Evolutionary conservation across 2,888 invertebrate species (phyloP).

Genomic region (Callinectes sapidus): DNA sequence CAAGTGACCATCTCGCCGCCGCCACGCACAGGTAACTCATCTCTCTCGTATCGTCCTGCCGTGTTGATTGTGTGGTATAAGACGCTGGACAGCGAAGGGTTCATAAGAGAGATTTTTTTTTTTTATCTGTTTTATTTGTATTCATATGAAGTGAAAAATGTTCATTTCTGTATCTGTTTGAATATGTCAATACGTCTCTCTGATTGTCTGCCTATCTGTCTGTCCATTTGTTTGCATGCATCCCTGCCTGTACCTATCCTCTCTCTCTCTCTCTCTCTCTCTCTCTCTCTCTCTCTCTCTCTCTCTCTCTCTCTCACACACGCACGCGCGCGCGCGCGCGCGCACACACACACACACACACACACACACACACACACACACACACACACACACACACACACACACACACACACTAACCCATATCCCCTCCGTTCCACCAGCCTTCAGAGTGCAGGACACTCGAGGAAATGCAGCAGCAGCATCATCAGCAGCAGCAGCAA

Average conservation of each 20-base stretch:
- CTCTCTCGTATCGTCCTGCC: neutral
- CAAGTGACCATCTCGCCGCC: constrained; percentile 28
- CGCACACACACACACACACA: neutral
- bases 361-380: constrained; percentile 29
- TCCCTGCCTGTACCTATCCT: no score
- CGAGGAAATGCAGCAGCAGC: neutral
- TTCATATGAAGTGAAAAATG: no score
- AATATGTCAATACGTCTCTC: no score
- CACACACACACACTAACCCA: constrained; percentile 19
- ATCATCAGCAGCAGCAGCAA: no score
- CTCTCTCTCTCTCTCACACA: neutral
- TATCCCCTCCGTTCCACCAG: neutral
- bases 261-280: no score
- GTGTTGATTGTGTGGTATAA: neutral
- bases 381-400: constrained; percentile 41
- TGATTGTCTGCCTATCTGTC: no score
- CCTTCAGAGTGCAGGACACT: neutral
- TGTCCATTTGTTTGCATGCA: no score
- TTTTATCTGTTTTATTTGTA: neutral
- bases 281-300: constrained; percentile 32
- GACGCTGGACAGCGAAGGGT: no score
- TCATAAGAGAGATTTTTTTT: no score
- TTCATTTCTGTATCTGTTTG: no score
- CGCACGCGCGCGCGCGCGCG: no score
- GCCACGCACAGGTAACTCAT: neutral